Conservation (phyloP, 2,888 invertebrate genomes). For the Sussaba pulchella region DNA sequence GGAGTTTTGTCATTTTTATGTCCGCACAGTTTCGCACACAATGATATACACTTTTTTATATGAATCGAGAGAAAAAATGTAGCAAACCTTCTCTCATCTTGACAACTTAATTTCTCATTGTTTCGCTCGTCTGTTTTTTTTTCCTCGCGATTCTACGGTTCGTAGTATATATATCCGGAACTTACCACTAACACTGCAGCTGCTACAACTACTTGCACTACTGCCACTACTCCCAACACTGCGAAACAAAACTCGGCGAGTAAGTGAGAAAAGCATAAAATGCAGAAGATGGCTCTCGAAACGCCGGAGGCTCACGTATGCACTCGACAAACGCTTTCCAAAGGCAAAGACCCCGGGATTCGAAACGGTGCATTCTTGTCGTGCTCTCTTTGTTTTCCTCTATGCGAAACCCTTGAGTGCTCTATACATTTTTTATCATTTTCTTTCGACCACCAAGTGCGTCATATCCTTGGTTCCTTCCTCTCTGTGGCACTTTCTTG, state of each 20-base stretch:
- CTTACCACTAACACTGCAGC: not conserved
- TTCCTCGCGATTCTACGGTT: not conserved
- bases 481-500: conserved; percentile 48
- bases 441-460: conserved; percentile 52
- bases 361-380: conserved; percentile 8
- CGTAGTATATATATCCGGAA: not conserved
- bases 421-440: conserved; percentile 36
- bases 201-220: not conserved
- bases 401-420: conserved; percentile 25
- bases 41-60: not conserved
- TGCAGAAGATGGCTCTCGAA: conserved; percentile 50
- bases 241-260: conserved; percentile 22
- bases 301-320: conserved; percentile 40
- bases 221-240: no score
- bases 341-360: conserved; percentile 42
- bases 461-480: conserved; percentile 31
- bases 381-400: conserved; percentile 48
- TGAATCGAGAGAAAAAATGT: conserved; percentile 41
- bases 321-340: conserved; percentile 52
- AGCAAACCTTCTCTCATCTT: not conserved
- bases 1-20: conserved; percentile 1
- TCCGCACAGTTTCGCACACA: not conserved
- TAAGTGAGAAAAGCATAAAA: conserved; percentile 50
- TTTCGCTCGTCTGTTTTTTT: not conserved
- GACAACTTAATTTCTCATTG: conserved; percentile 35